Percentiles rank a stretch among this genome's conserved stretches.
Conservation (phyloP, 2,888 invertebrate genomes). For the Cremastinae sp. region DNA sequence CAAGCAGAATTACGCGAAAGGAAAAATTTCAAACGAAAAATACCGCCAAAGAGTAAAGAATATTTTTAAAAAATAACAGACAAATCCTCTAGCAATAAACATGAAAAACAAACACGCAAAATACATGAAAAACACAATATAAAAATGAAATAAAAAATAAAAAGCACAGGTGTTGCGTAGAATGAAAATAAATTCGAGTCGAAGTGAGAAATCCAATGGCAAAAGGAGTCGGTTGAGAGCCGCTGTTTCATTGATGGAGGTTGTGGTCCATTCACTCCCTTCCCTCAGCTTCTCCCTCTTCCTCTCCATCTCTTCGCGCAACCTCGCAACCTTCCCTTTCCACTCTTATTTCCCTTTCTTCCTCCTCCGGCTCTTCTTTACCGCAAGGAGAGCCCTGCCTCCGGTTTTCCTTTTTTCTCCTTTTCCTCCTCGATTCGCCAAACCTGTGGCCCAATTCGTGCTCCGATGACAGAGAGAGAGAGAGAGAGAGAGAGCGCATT, state of each 20-base stretch:
- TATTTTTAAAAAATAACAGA: no score
- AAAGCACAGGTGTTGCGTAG: slow-evolving; percentile 5
- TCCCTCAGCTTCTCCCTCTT: slow-evolving; percentile 57
- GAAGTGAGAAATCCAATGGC: background rate
- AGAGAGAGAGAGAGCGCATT: no score
- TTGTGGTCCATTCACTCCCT: slow-evolving; percentile 73
- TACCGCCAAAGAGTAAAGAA: no score
- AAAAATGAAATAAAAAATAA: no score
- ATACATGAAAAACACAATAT: no score
- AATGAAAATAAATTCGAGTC: background rate
- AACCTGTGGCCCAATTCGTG: no score
- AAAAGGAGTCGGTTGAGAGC: slow-evolving; percentile 67
- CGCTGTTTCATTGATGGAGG: slow-evolving; percentile 78
- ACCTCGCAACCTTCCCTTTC: slow-evolving; percentile 45
- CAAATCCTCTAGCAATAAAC: no score
- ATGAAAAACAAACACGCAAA: no score
- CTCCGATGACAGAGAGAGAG: no score
- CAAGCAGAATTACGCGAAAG: no score
- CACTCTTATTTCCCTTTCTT: slow-evolving; percentile 23
- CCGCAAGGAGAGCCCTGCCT: slow-evolving; percentile 15
- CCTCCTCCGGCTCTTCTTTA: slow-evolving; percentile 14
- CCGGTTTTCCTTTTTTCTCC: slow-evolving; percentile 5
- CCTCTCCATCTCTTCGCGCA: slow-evolving; percentile 67
- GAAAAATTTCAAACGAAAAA: no score
- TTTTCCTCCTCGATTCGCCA: slow-evolving; percentile 1